Base-by-base conservation (phyloP, 2,797 vertebrate species). In the Echeneis naucrates region DNA sequence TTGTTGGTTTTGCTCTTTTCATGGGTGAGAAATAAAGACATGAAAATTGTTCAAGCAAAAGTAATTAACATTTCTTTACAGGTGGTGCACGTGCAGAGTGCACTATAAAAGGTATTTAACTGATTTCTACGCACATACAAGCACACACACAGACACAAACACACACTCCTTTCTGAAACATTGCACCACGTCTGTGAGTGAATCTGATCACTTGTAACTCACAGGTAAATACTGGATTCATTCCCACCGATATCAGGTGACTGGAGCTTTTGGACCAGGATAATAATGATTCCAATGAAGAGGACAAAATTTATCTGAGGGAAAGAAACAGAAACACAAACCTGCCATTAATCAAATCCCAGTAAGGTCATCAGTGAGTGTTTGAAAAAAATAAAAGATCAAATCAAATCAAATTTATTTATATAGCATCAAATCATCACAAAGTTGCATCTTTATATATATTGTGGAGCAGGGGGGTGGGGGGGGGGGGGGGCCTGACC, bases 231-330 rank as follows among this genome's bases (percentile, higher is more conserved):
- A 92, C 98, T 99, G 53, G 98, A 99, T 78, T 99, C 98, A 0
- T 98, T 99, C 67, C 98, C 98, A 48, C 98, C 98, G 0, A 98
- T 98, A 79, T 99, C 98, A 45, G 98, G 98, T 0, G 98, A 99
- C 87, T 99, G 98, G 45, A 99, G 95, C 85, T 99, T 99, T 93
- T 99, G 98, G 55, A 99, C 97, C n/a, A 99, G 94, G 86, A 99
- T 99, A 79, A 99, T 95, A 52, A 99, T 99, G 71, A 99, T 99
- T 80, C 98, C 98, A 14, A 99, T 92, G 75, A 99, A 99, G 68
- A 99, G 97, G 52, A 99, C 94, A 61, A 99, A 99, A 85, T 99
- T 99, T 68, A 99, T 96, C 98, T 99, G 89, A 19, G 5, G 37
- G 24, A 35, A 24, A 64, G 8, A 73, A 19, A 72, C 10, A 58